These are phyloP conservation scores for Ailurus styani DNA, from an alignment of 2,113 vertebrate species.

Conservation along the genomic window DNA sequence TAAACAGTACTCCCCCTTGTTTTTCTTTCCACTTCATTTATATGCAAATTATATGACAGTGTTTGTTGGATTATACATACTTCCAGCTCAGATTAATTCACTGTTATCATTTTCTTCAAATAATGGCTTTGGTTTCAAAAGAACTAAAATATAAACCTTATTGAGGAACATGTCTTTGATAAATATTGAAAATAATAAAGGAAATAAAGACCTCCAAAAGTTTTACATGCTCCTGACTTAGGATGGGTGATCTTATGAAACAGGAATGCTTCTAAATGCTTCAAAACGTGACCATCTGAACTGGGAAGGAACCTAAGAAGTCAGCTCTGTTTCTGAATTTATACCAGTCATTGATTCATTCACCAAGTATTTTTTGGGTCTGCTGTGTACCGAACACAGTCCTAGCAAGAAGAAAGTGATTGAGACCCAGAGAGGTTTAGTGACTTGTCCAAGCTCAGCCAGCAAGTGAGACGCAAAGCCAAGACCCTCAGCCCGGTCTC, in stretches of 20 bases:
- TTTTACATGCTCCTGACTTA: not conserved
- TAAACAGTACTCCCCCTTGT: constrained; percentile 52
- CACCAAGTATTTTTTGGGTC: not conserved
- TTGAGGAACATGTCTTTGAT: not conserved
- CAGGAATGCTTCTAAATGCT: not conserved
- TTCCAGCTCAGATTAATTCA: constrained; percentile 62
- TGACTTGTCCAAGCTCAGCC: not conserved
- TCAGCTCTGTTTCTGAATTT: not conserved
- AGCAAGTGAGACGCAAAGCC: not conserved
- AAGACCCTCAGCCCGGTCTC: not conserved
- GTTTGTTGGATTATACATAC: constrained; percentile 22
- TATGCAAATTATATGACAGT: constrained; percentile 60
- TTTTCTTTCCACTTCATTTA: constrained; percentile 59
- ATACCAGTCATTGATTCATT: not conserved
- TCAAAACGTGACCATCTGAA: not conserved
- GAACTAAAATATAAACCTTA: constrained; percentile 57
- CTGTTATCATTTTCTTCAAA: constrained; percentile 57
- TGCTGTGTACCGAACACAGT: not conserved
- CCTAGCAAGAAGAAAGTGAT: not conserved
- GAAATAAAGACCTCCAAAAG: not conserved
- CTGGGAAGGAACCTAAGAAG: not conserved
- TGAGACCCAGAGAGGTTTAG: not conserved
- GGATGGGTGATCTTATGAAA: not conserved
- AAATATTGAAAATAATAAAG: constrained; percentile 26
- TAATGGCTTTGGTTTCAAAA: constrained; percentile 62